A percentile compares a stretch with the other conserved stretches of the same genome.
phyloP scores from a whole-genome alignment of 2,113 vertebrate genomes.

The Salvelinus sp. region DNA sequence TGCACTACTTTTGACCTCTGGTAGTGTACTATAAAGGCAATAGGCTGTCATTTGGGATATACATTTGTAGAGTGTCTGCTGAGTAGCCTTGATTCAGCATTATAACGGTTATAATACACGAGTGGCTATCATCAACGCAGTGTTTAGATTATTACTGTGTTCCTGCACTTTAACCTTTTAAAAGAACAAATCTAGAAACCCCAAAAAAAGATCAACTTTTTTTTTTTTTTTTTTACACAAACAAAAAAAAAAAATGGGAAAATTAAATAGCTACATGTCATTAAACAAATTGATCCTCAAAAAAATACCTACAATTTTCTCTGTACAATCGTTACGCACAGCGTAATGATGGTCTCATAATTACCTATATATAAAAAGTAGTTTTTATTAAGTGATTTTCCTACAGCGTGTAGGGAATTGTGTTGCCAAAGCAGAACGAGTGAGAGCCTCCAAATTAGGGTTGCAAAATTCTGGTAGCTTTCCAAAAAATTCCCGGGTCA shows the following conservation, averaged over 20 bases:
- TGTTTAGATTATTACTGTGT: constrained; percentile 91
- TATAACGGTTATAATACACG: constrained; percentile 68
- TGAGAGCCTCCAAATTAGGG: constrained; percentile 51
- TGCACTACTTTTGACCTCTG: no score
- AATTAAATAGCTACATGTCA: constrained; percentile 99
- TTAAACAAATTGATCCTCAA: constrained; percentile 99
- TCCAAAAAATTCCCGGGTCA: no score
- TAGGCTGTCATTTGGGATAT: no score
- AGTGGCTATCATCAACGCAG: constrained; percentile 87
- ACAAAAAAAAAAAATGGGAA: constrained; percentile 74
- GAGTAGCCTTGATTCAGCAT: constrained; percentile 81
- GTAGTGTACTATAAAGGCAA: no score
- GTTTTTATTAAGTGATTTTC: constrained; percentile 82
- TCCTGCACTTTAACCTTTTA: constrained; percentile 90
- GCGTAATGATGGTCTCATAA: constrained; percentile 99
- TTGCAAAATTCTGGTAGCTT: no score
- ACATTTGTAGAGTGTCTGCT: constrained; percentile 68
- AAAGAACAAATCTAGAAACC: constrained; percentile 81
- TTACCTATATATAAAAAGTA: constrained; percentile 95
- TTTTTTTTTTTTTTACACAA: constrained; percentile 74
- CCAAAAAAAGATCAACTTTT: constrained; percentile 97
- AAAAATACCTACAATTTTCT: constrained; percentile 99
- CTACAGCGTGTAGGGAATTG: constrained; percentile 88
- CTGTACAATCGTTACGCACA: constrained; percentile 99
- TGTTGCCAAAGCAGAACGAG: constrained; percentile 77